Evolutionary conservation across 1,140 invertebrate genomes (phyloP), one percentile per base, ranked within the genome.

Genomic region (Harlomillsia oculata): DNA sequence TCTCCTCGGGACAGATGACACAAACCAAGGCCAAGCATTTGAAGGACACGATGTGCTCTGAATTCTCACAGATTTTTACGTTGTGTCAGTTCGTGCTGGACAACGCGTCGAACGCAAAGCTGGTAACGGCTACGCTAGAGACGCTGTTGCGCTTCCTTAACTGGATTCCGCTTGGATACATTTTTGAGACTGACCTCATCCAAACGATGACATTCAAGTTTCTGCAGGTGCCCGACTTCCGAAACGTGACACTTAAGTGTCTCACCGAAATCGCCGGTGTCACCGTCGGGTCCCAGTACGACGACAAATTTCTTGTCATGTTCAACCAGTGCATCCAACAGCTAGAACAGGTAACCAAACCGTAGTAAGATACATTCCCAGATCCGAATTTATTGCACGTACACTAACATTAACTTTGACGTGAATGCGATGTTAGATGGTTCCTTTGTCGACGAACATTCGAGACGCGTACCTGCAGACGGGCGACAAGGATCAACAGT

Each of bases 11-110:
- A 8, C 93, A 97, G 72, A 85, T 99, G 72, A 99, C 96, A 26
- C 95, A 98, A 74, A 93, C 91, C 21, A 98, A 99, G 78, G 92
- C 96, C 1, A 97, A 97, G 74, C 93, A 99, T 78, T 76, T 99
- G 6, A 99, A 99, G 74, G 94, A 99, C 71, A 93, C 92, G n/a
- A 98, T 99, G 94, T 99, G 97, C 76, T 86, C 83, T 44, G 93
- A 99, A 72, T 99, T 99, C 74, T 91, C 91, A 60, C 89, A 95
- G 71, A 95, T 99, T 63, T 99, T 98, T 73, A 85, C 90, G 66
- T 79, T 99, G 5, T 99, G 96, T 75, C 89, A 96, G 70, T 96
- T 90, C 80, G 94, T 99, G 18, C 80, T 99, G 79, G 80, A 97
- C 67, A 94, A 93, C 75, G 97, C 94, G 29, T 88, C 94, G 74